These are phyloP conservation scores for Tetramorium alpestre DNA, from an alignment of 1,140 invertebrate genomes.

Conservation along the genomic window DNA sequence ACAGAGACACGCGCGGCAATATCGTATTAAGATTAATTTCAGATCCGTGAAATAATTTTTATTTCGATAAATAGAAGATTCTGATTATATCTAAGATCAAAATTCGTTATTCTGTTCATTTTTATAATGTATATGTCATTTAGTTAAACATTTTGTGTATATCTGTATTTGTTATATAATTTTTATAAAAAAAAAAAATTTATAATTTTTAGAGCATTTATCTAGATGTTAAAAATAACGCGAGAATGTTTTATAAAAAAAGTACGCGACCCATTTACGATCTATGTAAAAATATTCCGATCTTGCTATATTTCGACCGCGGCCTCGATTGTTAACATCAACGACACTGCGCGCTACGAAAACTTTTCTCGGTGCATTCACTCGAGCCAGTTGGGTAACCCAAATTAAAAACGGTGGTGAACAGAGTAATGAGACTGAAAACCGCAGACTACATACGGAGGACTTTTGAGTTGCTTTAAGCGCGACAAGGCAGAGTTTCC, in stretches of 20 bases:
- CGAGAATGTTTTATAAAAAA: background rate
- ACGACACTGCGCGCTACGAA: background rate
- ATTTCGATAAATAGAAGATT: background rate
- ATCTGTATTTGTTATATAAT: background rate
- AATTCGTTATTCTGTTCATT: background rate
- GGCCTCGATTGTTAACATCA: constrained; percentile 10
- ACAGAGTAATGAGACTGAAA: constrained; percentile 36
- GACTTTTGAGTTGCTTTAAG: constrained; percentile 54
- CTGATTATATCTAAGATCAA: background rate
- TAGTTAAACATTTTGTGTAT: background rate
- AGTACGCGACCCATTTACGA: background rate
- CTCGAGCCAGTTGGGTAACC: constrained; percentile 36
- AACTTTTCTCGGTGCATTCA: constrained; percentile 4
- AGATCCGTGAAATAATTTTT: background rate
- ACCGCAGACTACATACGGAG: constrained; percentile 18
- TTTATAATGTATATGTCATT: background rate
- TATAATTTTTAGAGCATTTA: background rate
- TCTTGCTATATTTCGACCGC: background rate
- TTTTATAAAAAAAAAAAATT: background rate
- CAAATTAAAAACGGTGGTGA: constrained; percentile 45
- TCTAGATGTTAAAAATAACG: background rate
- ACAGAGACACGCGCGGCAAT: constrained; percentile 15
- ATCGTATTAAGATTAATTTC: constrained; percentile 1
- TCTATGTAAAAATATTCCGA: constrained; percentile 36
- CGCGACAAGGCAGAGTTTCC: constrained; percentile 52